Base-by-base conservation (phyloP, 2,797 vertebrate species). In the Uromys caudimaculatus region DNA sequence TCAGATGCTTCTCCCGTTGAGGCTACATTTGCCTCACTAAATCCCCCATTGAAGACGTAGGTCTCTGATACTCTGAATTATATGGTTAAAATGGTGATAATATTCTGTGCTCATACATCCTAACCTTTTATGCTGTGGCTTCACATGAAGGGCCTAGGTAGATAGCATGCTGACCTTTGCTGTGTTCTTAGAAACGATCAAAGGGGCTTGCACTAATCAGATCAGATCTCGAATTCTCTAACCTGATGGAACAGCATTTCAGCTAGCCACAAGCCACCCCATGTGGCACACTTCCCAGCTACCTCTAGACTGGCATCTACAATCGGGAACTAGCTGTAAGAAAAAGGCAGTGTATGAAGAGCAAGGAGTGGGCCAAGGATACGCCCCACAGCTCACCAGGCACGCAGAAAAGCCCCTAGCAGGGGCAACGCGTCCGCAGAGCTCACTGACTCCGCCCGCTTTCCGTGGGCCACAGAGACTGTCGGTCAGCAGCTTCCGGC, bases 211-310 rank as follows among this genome's bases (percentile, higher is more conserved):
- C 78, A 47, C 54, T 79, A 47, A 69, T 50, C 94, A 89, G 90
- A 90, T 77, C 58, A 88, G 71, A 87, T 95, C 38, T 97, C 90
- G 71, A 94, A 91, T 91, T 95, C 95, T 81, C 79, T 97, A 90
- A 90, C 24, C 38, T 29, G 29, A 54, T 50, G 88, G 89, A 96
- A 32, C 76, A 92, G 38, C 87, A 95, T 91, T 93, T 97, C 73
- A 91, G 85, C 88, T 75, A 60, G 41, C 60, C 95, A 69, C 64
- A 60, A 95, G 10, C 52, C 79, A 73, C 87, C 87, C 14, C n/a
- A 84, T n/a, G 83, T n/a, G 56, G 27, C 24, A 86, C 19, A 90
- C 71, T 94, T 97, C 84, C n/a, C 76, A 71, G 56, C 85, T 96
- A 94, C 89, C 81, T 97, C 93, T 91, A 69, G 64, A 93, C 73